These are phyloP conservation scores for Dioctria linearis DNA, from an alignment of 2,888 invertebrate genomes.

Conservation along the genomic window DNA sequence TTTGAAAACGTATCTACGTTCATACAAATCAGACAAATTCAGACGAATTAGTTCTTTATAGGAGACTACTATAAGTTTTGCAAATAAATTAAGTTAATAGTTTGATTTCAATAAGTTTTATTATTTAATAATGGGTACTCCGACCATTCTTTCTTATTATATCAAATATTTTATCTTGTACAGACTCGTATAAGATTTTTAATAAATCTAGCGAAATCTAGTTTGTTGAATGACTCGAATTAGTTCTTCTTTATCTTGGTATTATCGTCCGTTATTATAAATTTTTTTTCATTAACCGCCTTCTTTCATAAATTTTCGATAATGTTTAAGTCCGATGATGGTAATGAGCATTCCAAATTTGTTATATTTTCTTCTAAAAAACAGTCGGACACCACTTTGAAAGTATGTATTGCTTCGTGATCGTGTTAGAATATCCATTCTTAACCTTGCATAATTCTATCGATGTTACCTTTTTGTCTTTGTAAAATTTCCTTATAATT, in stretches of 20 bases:
- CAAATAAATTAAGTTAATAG: not conserved
- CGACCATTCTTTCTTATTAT: not conserved
- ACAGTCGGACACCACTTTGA: not conserved
- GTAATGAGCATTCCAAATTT: not conserved
- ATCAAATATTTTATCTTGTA: not conserved
- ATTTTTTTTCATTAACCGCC: not conserved
- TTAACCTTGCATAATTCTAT: slow-evolving; percentile 1
- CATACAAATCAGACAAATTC: too few relatives aligned
- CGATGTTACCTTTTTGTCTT: slow-evolving; percentile 1
- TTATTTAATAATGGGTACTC: not conserved
- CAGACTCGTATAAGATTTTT: not conserved
- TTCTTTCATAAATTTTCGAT: not conserved
- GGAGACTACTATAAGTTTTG: not conserved
- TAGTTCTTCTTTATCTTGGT: not conserved
- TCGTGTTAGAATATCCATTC: not conserved
- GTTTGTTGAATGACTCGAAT: not conserved
- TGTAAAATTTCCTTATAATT: not conserved
- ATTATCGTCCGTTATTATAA: not conserved
- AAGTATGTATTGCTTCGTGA: not conserved
- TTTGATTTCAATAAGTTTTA: not conserved
- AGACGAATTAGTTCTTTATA: not conserved
- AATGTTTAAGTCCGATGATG: not conserved
- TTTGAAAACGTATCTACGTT: too few relatives aligned
- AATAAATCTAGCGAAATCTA: not conserved
- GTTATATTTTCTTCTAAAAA: not conserved